A percentile compares a stretch with the other conserved stretches of the same genome.
These are phyloP conservation scores for Eublepharis macularius DNA, from an alignment of 2,113 vertebrate species.

Conservation along the genomic window DNA sequence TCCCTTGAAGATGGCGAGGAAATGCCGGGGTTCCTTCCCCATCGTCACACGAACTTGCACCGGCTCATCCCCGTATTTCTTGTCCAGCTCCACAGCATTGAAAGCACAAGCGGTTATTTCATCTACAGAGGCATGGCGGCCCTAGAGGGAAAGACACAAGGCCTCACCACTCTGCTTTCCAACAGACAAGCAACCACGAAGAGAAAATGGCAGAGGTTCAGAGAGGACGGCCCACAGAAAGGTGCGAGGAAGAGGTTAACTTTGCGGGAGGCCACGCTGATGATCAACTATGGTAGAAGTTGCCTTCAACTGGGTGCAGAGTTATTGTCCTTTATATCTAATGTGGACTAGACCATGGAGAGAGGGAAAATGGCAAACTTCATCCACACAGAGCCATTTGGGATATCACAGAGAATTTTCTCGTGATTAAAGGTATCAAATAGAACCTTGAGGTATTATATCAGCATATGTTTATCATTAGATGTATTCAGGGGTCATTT, in stretches of 20 bases:
- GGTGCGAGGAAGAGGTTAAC: no score
- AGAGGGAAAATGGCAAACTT: not conserved
- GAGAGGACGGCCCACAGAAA: no score
- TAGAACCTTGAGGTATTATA: no score
- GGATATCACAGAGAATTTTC: not conserved
- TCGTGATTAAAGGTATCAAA: no score
- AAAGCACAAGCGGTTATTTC: slow-evolving; percentile 87
- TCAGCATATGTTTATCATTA: no score
- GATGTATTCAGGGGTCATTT: no score
- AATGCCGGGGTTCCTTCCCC: slow-evolving; percentile 90
- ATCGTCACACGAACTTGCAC: slow-evolving; percentile 90
- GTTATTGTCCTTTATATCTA: not conserved
- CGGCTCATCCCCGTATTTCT: slow-evolving; percentile 80
- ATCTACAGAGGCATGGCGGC: slow-evolving; percentile 84
- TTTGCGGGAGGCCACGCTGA: no score
- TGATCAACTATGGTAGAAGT: no score
- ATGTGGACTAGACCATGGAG: not conserved
- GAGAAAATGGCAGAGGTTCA: no score
- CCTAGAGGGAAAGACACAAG: slow-evolving; percentile 66
- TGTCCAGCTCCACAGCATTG: slow-evolving; percentile 85
- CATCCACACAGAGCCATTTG: not conserved
- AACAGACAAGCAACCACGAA: not conserved
- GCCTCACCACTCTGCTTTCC: accelerated
- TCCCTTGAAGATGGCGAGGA: slow-evolving; percentile 90
- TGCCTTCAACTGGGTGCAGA: not conserved